These are phyloP conservation scores for Neodontobutis hainanensis DNA, from an alignment of 2,113 vertebrate species.

Conservation along the genomic window DNA sequence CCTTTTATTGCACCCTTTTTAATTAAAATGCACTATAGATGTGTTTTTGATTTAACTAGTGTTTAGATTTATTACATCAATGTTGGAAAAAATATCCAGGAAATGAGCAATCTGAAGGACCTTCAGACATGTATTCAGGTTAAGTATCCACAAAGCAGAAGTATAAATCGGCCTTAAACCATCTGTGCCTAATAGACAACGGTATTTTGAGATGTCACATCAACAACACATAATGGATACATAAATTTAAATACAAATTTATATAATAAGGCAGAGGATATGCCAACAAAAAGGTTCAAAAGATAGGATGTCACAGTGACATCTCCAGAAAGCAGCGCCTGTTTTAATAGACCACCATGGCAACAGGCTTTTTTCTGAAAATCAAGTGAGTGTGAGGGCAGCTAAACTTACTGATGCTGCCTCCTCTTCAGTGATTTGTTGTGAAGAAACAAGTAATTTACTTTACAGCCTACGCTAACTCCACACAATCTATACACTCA, in stretches of 20 bases:
- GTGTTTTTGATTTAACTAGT: not conserved
- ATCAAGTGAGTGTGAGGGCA: not conserved
- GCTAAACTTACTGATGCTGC: not conserved
- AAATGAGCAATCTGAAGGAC: too few species aligned
- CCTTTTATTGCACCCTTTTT: not conserved
- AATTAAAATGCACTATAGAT: slow-evolving; percentile 6
- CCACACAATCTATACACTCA: too few species aligned
- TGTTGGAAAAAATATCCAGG: not conserved
- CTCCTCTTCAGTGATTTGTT: not conserved
- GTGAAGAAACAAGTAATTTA: too few species aligned
- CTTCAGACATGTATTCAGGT: too few species aligned
- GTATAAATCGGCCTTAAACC: too few species aligned
- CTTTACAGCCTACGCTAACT: too few species aligned
- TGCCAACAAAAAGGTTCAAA: not conserved
- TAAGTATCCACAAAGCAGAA: too few species aligned
- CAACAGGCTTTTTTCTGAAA: slow-evolving; percentile 33
- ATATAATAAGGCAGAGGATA: not conserved
- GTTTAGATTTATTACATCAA: not conserved
- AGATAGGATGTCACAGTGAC: not conserved
- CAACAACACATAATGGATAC: not conserved
- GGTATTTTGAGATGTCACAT: slow-evolving; percentile 8
- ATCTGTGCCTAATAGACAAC: not conserved
- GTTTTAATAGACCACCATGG: slow-evolving; percentile 38
- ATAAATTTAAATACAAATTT: not conserved
- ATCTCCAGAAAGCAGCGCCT: not conserved